Percentiles rank a stretch among this genome's conserved stretches.
Evolutionary conservation across 2,888 invertebrate genomes (phyloP).

Genomic region (Patella pellucida): DNA sequence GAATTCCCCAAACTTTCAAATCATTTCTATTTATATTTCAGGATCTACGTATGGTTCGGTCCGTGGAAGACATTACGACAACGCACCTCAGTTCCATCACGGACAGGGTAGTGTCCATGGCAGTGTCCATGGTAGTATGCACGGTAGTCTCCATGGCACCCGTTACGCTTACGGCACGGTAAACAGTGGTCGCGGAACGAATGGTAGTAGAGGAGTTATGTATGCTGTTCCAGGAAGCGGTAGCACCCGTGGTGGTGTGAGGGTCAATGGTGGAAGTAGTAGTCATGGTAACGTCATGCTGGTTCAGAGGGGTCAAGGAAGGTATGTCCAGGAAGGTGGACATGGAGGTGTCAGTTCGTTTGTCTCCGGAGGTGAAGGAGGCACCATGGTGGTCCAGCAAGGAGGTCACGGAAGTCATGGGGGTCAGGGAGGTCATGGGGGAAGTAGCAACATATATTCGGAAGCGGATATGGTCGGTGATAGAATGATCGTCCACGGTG

Average conservation of each 20-base stretch:
- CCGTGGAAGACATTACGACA: constrained; percentile 50
- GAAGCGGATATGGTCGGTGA: background rate
- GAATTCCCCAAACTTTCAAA: background rate
- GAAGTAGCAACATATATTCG: background rate
- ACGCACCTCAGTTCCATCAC: constrained; percentile 52
- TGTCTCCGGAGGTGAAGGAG: background rate
- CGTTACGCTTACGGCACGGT: background rate
- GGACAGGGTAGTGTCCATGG: constrained; percentile 37
- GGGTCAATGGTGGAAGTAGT: background rate
- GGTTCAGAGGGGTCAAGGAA: background rate
- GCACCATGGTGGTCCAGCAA: background rate
- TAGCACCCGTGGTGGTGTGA: background rate
- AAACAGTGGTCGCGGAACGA: background rate
- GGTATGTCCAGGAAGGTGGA: background rate
- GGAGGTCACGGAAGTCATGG: background rate
- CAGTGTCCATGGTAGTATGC: constrained; percentile 13
- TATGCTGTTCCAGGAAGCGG: background rate
- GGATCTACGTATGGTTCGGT: constrained; percentile 31
- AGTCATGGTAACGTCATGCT: background rate
- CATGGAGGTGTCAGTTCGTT: background rate
- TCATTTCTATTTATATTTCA: constrained; percentile 14
- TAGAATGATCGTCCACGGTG: background rate
- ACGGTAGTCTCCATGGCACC: background rate
- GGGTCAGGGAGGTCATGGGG: background rate
- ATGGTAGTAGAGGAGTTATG: background rate